Evolutionary conservation across 2,888 invertebrate species (phyloP).

Genomic region (Mesorhabditis sp.): DNA sequence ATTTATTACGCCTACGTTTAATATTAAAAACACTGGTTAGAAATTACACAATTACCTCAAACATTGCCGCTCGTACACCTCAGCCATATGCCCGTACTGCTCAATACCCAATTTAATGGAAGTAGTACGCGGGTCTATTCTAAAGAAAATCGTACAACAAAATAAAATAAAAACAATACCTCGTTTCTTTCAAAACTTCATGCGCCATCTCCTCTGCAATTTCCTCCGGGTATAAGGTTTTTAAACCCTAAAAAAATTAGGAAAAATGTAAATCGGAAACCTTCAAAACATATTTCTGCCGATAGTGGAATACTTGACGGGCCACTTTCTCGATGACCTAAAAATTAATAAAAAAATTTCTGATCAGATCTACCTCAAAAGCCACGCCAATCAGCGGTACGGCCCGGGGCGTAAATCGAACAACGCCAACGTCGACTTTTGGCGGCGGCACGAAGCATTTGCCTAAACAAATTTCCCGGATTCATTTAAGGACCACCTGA

Average conservation of each 20-base stretch:
- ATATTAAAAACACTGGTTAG: too few relatives aligned
- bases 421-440: constrained; percentile 92
- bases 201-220: constrained; percentile 44
- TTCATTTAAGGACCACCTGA: constrained; percentile 66
- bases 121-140: constrained; percentile 35
- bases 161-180: not conserved
- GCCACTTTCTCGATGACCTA: constrained; percentile 80
- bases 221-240: constrained; percentile 51
- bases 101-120: constrained; percentile 47
- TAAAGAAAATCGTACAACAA: not conserved
- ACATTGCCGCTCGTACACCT: constrained; percentile 51
- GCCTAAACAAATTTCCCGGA: constrained; percentile 61
- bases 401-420: constrained; percentile 77
- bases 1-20: too few relatives aligned
- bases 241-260: constrained; percentile 39
- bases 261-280: not conserved
- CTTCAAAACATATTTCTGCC: constrained; percentile 72
- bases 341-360: constrained; percentile 7
- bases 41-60: constrained; percentile 16
- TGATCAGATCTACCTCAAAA: constrained; percentile 65
- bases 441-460: constrained; percentile 87
- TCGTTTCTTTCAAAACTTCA: constrained; percentile 33
- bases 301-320: constrained; percentile 79
- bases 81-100: constrained; percentile 51
- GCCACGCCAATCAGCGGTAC: constrained; percentile 73